phyloP scores from a whole-genome alignment of 2,113 vertebrate genomes.

The Dicentrarchus labrax region DNA sequence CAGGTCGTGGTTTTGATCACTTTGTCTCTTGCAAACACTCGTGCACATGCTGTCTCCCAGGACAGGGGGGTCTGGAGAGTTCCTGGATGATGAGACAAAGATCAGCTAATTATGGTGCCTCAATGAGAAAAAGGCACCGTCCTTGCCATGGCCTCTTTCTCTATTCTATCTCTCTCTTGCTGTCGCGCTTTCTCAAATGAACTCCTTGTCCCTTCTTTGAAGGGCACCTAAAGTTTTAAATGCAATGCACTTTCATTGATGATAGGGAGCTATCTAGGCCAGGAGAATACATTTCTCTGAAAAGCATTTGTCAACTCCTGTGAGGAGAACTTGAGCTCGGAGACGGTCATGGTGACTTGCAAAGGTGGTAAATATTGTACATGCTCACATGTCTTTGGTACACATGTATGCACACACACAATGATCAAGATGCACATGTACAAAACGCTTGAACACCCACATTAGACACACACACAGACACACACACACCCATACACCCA shows the following conservation, averaged over 20 bases:
- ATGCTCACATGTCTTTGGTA: conserved; percentile 43
- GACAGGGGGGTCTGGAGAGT: conserved; percentile 45
- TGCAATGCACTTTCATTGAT: conserved; percentile 28
- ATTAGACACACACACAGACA: conserved; percentile 29
- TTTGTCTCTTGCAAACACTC: conserved; percentile 9
- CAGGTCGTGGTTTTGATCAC: conserved; percentile 15
- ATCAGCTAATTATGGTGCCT: conserved; percentile 60
- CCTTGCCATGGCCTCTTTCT: conserved; percentile 25
- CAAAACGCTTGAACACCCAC: conserved; percentile 17
- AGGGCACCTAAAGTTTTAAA: conserved; percentile 49
- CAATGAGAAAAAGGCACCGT: conserved; percentile 29
- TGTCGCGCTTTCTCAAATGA: conserved; percentile 29
- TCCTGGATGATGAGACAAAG: conserved; percentile 57
- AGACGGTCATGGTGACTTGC: conserved; percentile 35
- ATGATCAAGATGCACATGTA: conserved; percentile 24
- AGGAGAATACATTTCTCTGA: conserved; percentile 51
- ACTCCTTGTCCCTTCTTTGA: conserved; percentile 13
- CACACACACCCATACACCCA: conserved; percentile 36
- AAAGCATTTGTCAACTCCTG: conserved; percentile 58
- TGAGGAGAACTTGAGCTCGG: conserved; percentile 64
- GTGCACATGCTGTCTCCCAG: conserved; percentile 8
- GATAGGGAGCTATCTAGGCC: conserved; percentile 47
- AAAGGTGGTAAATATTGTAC: conserved; percentile 56
- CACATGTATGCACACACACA: conserved; percentile 19
- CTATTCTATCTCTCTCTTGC: neutral